phyloP scores from a whole-genome alignment of 2,797 vertebrate genomes.

The Poeciliopsis gracilis region DNA sequence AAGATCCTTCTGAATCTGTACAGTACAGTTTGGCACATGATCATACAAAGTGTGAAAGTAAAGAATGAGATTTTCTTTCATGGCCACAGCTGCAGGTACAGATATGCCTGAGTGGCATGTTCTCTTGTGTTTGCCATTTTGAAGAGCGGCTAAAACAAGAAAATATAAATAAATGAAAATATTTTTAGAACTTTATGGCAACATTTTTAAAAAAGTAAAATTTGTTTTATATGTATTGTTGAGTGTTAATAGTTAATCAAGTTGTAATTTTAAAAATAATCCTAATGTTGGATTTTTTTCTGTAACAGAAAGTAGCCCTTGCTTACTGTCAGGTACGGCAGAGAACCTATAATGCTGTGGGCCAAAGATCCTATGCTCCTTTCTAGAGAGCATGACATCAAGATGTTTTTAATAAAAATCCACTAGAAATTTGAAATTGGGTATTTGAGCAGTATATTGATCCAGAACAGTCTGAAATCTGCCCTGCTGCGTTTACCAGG shows the following conservation, averaged over 20 bases:
- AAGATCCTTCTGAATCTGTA: not conserved
- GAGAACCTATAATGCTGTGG: not conserved
- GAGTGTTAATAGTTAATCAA: not conserved
- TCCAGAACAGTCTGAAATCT: not conserved
- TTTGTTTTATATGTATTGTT: not conserved
- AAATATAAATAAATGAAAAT: not conserved
- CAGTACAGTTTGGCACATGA: not conserved
- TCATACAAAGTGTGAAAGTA: not conserved
- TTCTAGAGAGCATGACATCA: not conserved
- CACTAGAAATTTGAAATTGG: not conserved
- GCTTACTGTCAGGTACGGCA: not conserved
- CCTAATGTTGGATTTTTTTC: not conserved
- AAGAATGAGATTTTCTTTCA: not conserved
- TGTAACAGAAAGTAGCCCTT: not conserved
- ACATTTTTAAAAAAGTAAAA: not conserved
- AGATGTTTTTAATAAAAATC: not conserved
- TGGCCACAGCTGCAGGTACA: not conserved
- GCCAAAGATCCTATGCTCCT: not conserved
- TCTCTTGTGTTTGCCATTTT: not conserved
- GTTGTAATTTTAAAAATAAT: not conserved
- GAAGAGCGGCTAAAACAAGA: not conserved
- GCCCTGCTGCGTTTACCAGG: conserved; percentile 12
- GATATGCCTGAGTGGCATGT: not conserved
- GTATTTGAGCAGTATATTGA: not conserved
- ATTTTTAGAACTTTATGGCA: not conserved